Conservation (phyloP, 2,113 vertebrate species). For the Erpornis zantholeuca region DNA sequence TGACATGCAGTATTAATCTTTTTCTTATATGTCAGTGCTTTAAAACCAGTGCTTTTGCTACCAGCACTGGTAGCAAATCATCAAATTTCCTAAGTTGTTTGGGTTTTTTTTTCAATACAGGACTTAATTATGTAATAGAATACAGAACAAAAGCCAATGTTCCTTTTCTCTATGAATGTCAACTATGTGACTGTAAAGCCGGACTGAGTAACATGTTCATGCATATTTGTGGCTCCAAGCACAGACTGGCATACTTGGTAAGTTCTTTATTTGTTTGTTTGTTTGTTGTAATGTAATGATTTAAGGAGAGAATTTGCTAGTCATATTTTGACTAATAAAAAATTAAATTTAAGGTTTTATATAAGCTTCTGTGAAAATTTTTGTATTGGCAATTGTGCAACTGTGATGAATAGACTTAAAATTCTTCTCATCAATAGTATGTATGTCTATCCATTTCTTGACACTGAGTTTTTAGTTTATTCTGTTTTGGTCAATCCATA, state of each 20-base stretch:
- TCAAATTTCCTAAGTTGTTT: background rate
- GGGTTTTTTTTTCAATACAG: background rate
- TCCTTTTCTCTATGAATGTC: constrained; percentile 57
- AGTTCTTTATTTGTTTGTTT: background rate
- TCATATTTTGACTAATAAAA: background rate
- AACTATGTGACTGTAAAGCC: constrained; percentile 36
- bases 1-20: background rate
- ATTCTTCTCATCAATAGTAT: background rate
- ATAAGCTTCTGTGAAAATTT: background rate
- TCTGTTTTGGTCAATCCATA: background rate
- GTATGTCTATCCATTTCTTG: background rate
- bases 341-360: background rate
- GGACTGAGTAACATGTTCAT: constrained; percentile 62
- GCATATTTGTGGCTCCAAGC: constrained; percentile 61
- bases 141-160: constrained; percentile 13
- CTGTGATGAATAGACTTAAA: background rate
- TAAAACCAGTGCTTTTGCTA: background rate
- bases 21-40: background rate
- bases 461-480: background rate
- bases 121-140: constrained; percentile 62
- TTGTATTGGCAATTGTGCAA: background rate
- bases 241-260: constrained; percentile 59
- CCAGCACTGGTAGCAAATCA: background rate
- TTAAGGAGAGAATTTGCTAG: background rate
- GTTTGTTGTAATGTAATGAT: background rate